phyloP scores from a whole-genome alignment of 2,888 invertebrate species.

The Stomorhina lunata region DNA sequence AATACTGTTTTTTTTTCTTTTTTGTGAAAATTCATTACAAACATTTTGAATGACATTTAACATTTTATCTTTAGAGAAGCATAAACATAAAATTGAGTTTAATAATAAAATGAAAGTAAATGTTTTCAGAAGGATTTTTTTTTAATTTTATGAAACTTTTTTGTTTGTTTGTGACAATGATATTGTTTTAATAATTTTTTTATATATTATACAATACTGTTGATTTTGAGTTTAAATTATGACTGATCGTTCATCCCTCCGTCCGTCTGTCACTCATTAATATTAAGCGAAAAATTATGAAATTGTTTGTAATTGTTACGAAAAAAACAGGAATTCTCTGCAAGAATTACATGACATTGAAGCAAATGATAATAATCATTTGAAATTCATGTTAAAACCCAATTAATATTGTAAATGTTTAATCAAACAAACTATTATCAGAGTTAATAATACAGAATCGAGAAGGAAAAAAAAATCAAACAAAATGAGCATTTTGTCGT shows the following conservation, averaged over 20 bases:
- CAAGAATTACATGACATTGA: constrained; percentile 8
- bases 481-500: neutral
- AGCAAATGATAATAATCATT: constrained; percentile 11
- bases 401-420: constrained; percentile 33
- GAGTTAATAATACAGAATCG: neutral
- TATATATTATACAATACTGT: neutral
- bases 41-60: constrained; percentile 22
- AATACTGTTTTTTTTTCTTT: too few species aligned
- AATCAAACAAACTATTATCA: constrained; percentile 37
- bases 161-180: constrained; percentile 17
- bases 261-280: neutral
- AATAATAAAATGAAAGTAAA: constrained; percentile 4
- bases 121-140: neutral
- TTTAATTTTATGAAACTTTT: neutral
- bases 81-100: constrained; percentile 8
- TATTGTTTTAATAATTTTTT: constrained; percentile 1
- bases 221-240: too few species aligned
- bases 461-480: neutral
- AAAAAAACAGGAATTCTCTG: constrained; percentile 8
- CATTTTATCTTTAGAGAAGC: constrained; percentile 33
- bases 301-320: neutral
- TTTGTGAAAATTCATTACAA: neutral
- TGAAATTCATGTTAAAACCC: constrained; percentile 13
- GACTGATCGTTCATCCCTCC: too few species aligned
- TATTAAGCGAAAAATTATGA: neutral